Evolutionary conservation across 1,140 invertebrate species (phyloP), one percentile per base, ranked within the genome.

Genomic region (Hyles euphorbiae): DNA sequence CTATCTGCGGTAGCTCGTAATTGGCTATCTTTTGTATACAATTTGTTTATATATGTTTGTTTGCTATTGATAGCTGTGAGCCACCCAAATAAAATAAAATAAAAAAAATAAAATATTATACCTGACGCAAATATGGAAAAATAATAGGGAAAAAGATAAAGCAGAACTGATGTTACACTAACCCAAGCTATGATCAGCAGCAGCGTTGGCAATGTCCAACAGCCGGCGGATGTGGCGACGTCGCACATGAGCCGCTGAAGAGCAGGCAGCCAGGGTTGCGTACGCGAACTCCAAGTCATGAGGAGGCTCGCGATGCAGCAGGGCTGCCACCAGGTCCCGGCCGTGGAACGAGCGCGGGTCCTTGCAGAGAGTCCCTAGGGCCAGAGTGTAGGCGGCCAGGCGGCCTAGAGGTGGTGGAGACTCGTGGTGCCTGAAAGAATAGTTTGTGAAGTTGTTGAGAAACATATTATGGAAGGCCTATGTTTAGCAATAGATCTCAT

Each of bases 331-430:
- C 67, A 95, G 83, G 78, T 97, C 95, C 65, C 96, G 94, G 2
- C 94, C 94, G 78, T 96, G 93, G 79, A 96, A 96, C 62, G 94
- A 92, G 66, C 94, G 91, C 0, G 95, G 95, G 75, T 96, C 95
- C 78, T 94, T 93, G 83, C 95, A 97, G 34, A 95, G 89, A 2
- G 94, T 92, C 12, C 93, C 94, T 44, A 96, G 78, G 0, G 95
- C 94, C 5, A 96, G 88, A 0, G 94, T 92, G 78, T 95, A 96
- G 9, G 92, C 91, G 0, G 95, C 94, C 22, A 96, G 79, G 66
- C 92, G 91, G 3, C 93, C 92, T 6, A 94, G 90, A 5, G 94
- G 94, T n/a, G 95, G 91, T 0, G 93, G 92, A 9, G 93, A 91
- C 72, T 94, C 93, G 61, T 93, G 91, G 66, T 94, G 93, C 75